Evolutionary conservation across 2,113 vertebrate species (phyloP), one percentile per base, ranked within the genome.

Genomic region (Smithornis capensis): DNA sequence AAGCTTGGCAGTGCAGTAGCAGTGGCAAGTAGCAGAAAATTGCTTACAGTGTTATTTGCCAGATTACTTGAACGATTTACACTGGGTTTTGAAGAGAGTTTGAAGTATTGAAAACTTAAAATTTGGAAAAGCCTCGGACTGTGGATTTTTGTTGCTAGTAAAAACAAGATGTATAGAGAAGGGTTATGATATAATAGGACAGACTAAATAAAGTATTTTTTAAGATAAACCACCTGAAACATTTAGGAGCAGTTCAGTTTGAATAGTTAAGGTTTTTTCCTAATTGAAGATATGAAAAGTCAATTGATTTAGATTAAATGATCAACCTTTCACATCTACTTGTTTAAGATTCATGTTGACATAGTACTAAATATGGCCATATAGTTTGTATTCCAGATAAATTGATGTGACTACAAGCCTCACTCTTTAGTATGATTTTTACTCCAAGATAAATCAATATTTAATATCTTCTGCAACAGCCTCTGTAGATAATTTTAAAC

Each of bases 391-490:
- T 98, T 98, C 97, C 98, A 98, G 97, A 98, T 98, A 98, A 98
- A 98, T 97, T 97, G 98, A 98, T 98, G 97, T 98, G 98, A 98
- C 97, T 97, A 95, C 95, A 98, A 98, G 98, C 97, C 95, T 98
- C 97, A 98, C 97, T 98, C 97, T 98, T 97, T 97, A 97, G 91
- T 91, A 96, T 77, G 95, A 98, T 98, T 97, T 97, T 98, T 98
- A 98, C 96, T 98, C 96, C 90, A 97, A 98, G 95, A 98, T 98
- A 99, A 99, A 98, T 98, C 98, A 99, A 98, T 98, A 98, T 98
- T 98, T 99, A 99, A 99, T 99, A 99, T 98, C 98, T 97, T 90
- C 86, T 97, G 94, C 98, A 97, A 98, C 96, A 98, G 97, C 97
- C 95, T 89, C 94, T 96, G 95, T 96, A 98, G 98, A 98, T 98